These are phyloP conservation scores for Pedetes capensis DNA, from an alignment of 2,113 vertebrate genomes.

Conservation along the genomic window DNA sequence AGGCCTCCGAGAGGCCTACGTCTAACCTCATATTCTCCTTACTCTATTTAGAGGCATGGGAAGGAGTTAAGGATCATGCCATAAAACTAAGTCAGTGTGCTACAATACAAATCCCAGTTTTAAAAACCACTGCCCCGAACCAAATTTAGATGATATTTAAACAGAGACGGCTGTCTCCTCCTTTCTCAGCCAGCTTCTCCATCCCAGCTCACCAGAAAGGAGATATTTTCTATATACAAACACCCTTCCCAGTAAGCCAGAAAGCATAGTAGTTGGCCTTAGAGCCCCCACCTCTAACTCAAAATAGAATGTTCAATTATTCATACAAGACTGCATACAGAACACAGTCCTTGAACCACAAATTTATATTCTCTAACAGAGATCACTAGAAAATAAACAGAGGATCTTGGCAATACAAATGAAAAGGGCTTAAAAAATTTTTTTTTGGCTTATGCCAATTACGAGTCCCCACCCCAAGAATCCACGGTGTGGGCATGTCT, in stretches of 20 bases:
- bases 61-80: background rate
- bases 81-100: background rate
- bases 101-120: background rate
- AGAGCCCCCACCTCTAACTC: background rate
- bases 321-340: slow-evolving; percentile 4
- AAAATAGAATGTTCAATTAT: slow-evolving; percentile 62
- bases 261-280: background rate
- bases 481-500: background rate
- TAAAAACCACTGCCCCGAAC: background rate
- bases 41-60: background rate
- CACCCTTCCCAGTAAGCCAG: background rate
- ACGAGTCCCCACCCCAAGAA: background rate
- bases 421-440: background rate
- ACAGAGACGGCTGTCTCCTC: background rate
- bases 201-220: background rate
- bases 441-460: slow-evolving; percentile 8
- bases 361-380: slow-evolving; percentile 63
- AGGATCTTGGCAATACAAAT: slow-evolving; percentile 55
- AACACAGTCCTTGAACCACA: background rate
- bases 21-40: background rate
- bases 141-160: slow-evolving; percentile 34
- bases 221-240: background rate
- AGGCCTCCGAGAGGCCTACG: background rate
- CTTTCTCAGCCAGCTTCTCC: background rate
- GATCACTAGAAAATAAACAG: slow-evolving; percentile 70